Evolutionary conservation across 2,113 vertebrate genomes (phyloP).

Genomic region (Phalacrocorax aristotelis): DNA sequence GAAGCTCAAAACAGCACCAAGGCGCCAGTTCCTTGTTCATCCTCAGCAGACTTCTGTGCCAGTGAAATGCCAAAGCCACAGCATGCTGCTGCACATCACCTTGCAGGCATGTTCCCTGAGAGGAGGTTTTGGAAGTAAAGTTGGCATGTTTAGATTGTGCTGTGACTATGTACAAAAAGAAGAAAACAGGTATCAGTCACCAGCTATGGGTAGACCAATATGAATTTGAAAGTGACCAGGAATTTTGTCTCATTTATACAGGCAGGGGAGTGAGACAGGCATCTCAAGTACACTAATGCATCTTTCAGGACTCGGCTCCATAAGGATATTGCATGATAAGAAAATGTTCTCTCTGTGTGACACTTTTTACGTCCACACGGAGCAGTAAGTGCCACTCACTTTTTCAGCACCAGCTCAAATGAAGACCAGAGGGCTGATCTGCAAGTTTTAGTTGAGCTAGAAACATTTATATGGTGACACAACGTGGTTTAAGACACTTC

Average conservation of each 20-base stretch:
- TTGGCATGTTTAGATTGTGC: neutral
- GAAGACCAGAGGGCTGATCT: neutral
- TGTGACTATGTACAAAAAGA: neutral
- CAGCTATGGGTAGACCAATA: neutral
- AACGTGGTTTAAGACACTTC: neutral
- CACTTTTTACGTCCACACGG: neutral
- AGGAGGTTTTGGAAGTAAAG: neutral
- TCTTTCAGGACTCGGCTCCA: neutral
- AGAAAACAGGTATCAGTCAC: neutral
- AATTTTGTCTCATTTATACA: neutral
- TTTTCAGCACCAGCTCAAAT: neutral
- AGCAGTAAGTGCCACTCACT: neutral
- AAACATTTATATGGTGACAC: neutral
- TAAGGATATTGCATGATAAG: neutral
- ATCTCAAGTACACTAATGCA: neutral
- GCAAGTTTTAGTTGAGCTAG: neutral
- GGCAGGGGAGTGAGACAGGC: neutral
- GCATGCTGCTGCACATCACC: neutral
- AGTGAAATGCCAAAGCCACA: neutral
- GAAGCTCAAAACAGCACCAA: neutral
- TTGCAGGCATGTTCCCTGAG: neutral
- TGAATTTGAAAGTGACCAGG: neutral
- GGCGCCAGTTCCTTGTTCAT: neutral
- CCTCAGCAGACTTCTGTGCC: neutral
- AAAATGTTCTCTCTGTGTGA: neutral